Percentiles rank a stretch among this genome's conserved stretches.
phyloP scores from a whole-genome alignment of 2,113 vertebrate genomes.

The Syngnathus typhle region DNA sequence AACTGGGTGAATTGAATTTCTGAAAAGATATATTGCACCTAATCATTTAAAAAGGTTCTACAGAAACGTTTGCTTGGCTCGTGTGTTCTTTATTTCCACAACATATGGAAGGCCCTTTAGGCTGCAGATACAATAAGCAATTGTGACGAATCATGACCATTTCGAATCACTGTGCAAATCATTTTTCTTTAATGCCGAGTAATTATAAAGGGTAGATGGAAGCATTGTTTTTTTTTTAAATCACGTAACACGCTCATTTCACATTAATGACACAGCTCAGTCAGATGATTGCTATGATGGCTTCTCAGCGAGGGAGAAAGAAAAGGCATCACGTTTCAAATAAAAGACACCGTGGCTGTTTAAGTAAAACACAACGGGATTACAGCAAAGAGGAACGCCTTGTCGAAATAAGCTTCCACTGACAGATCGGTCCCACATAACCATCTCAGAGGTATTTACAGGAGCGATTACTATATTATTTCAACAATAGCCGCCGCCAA shows the following conservation, averaged over 20 bases:
- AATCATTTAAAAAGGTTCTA: not conserved
- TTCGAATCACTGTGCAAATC: not conserved
- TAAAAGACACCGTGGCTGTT: constrained; percentile 44
- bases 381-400: constrained; percentile 44
- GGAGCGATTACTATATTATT: constrained; percentile 75
- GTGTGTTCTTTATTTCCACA: not conserved
- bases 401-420: constrained; percentile 56
- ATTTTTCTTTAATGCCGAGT: not conserved
- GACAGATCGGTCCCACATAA: constrained; percentile 55
- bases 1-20: too few species aligned
- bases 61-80: not conserved
- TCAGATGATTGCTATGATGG: constrained; percentile 14
- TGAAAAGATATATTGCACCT: not conserved
- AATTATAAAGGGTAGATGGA: not conserved
- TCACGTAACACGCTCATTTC: not conserved
- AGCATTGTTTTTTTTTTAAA: not conserved
- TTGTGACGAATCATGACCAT: not conserved
- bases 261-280: not conserved
- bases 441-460: constrained; percentile 72
- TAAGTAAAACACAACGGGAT: constrained; percentile 46
- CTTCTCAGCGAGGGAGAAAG: constrained; percentile 34
- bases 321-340: constrained; percentile 46
- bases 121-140: not conserved
- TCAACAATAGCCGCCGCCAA: constrained; percentile 75
- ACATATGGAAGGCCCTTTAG: not conserved